Evolutionary conservation across 2,113 vertebrate species (phyloP), one percentile per base, ranked within the genome.

Genomic region (Falco punctatus): DNA sequence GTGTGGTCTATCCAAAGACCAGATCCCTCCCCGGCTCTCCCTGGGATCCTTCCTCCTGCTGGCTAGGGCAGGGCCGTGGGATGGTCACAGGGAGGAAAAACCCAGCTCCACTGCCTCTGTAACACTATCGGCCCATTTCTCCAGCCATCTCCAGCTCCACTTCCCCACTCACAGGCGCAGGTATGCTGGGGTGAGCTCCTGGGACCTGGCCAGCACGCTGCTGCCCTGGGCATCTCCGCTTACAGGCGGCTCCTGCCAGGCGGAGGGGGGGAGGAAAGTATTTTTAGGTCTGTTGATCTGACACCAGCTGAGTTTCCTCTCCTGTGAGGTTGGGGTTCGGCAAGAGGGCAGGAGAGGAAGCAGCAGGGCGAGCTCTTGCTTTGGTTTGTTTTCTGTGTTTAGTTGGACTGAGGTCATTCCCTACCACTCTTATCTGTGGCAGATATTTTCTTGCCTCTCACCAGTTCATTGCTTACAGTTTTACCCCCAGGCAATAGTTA

Each of bases 281-380:
- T 96, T 97, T 97, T 97, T 97, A 95, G 96, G 69, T 67, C 83
- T 82, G 94, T 77, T 77, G 88, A 86, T 86, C 62, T 77, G 79
- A 77, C 90, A 87, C 70, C 83, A 46, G 81, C 81, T 48, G 82
- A 62, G 57, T 67, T 90, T 87, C 80, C 78, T 90, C 77, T 80
- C 79, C 75, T 72, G 51, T 33, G 38, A 79, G 54, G 74, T 1
- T 89, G 80, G 88, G 73, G 71, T 81, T 95, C 7, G 15, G 66
- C 72, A 70, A 84, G 61, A 86, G 88, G 80, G 94, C 66, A 86
- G 73, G 51, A 49, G 70, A 73, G 33, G 80, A 59, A 54, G 67
- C 70, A 0, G 1, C 40, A 4, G 27, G 69, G 71, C 1, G 3
- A 94, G 80, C 48, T 83, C 69, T 74, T n/a, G n/a, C 55, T 94